A percentile compares a stretch with the other conserved stretches of the same genome.
phyloP scores from a whole-genome alignment of 2,113 vertebrate genomes.

The Rafetus swinhoei region DNA sequence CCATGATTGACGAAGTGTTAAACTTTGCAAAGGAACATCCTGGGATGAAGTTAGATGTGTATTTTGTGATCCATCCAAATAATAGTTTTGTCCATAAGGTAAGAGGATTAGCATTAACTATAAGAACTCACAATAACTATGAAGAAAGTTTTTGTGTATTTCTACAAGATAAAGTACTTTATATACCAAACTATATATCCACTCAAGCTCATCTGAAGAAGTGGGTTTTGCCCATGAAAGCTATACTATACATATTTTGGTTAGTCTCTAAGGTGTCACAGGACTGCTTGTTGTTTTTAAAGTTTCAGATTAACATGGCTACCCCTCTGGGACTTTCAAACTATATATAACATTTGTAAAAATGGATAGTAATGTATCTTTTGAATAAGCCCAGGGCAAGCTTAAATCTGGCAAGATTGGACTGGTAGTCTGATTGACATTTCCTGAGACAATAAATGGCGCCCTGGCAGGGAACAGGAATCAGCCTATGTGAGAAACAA shows the following conservation, averaged over 20 bases:
- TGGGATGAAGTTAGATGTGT: conserved; percentile 50
- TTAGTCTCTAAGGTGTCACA: no score
- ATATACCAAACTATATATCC: neutral
- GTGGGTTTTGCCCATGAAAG: no score
- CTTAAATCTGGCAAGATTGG: neutral
- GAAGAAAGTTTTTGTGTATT: neutral
- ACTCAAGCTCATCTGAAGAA: no score
- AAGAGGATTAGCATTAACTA: conserved; percentile 42
- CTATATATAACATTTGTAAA: accelerated
- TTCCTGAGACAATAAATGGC: neutral
- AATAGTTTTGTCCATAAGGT: conserved; percentile 70
- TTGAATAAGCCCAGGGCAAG: neutral
- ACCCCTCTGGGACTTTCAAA: neutral
- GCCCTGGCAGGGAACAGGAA: neutral
- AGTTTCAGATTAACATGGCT: accelerated
- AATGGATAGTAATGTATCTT: neutral
- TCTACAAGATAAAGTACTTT: neutral
- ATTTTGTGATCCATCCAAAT: conserved; percentile 79
- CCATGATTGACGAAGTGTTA: conserved; percentile 75
- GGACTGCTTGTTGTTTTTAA: no score
- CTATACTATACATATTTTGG: no score
- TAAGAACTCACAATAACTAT: neutral
- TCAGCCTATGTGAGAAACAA: neutral
- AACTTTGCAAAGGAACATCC: conserved; percentile 29
- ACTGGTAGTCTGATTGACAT: neutral